phyloP scores from a whole-genome alignment of 2,888 invertebrate species.

The Euproctis similis region DNA sequence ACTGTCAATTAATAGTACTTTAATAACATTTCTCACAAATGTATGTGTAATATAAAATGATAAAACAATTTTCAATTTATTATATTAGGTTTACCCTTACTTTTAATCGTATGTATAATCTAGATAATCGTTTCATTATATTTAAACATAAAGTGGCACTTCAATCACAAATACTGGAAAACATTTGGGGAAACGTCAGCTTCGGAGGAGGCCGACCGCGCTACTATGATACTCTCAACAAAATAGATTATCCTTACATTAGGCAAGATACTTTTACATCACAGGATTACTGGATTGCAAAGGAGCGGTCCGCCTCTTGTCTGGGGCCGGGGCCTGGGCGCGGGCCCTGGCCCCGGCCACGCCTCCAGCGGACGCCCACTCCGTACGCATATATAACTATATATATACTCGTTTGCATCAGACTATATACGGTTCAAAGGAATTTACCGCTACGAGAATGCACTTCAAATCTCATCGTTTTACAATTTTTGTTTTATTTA shows the following conservation, averaged over 20 bases:
- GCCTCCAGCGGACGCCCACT: no score
- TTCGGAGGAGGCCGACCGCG: slow-evolving; percentile 51
- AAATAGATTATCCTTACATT: slow-evolving; percentile 68
- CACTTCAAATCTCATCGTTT: slow-evolving; percentile 73
- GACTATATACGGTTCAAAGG: slow-evolving; percentile 70
- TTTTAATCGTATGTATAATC: slow-evolving; percentile 75
- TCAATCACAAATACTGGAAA: slow-evolving; percentile 86
- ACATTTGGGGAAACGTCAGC: slow-evolving; percentile 78
- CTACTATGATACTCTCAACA: slow-evolving; percentile 52
- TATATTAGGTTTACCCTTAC: slow-evolving; percentile 76
- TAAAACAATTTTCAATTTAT: slow-evolving; percentile 77
- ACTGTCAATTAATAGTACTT: slow-evolving; percentile 73
- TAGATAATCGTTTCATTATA: slow-evolving; percentile 78
- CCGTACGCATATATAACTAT: slow-evolving; percentile 27
- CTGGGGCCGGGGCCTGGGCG: slow-evolving; percentile 10
- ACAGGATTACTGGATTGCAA: slow-evolving; percentile 54
- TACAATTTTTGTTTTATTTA: slow-evolving; percentile 65
- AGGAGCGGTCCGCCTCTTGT: slow-evolving; percentile 24
- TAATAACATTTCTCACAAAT: slow-evolving; percentile 74
- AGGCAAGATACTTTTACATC: slow-evolving; percentile 69
- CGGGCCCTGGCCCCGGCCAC: no score
- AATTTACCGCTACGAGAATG: slow-evolving; percentile 72
- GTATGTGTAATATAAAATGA: slow-evolving; percentile 77
- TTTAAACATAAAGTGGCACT: slow-evolving; percentile 86
- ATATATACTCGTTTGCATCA: slow-evolving; percentile 56